Conservation (phyloP, 2,113 vertebrate species). For the Struthidea cinerea region DNA sequence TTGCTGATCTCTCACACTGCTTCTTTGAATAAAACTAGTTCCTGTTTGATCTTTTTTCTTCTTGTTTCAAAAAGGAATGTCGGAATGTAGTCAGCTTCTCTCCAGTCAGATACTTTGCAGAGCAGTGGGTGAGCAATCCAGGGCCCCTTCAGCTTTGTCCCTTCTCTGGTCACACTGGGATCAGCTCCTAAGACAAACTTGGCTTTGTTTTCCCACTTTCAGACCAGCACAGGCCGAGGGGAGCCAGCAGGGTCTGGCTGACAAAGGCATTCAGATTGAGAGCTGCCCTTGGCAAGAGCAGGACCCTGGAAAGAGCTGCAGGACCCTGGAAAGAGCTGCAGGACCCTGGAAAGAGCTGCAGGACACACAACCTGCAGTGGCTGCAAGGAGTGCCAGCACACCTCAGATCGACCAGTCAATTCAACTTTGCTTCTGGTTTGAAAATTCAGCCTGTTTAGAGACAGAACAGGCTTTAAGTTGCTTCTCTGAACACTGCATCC, state of each 20-base stretch:
- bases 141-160: not conserved
- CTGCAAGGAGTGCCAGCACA: accelerated
- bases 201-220: not conserved
- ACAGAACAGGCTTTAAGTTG: not conserved
- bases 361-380: accelerated
- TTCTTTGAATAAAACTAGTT: not conserved
- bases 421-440: not conserved
- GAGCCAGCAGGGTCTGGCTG: not conserved
- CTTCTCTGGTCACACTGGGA: not conserved
- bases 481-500: not conserved
- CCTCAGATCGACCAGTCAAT: accelerated
- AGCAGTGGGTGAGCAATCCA: not conserved
- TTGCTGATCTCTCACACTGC: not conserved
- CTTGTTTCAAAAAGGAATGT: not conserved
- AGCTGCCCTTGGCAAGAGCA: not conserved
- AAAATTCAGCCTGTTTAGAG: not conserved
- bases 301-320: not conserved
- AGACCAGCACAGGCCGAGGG: not conserved
- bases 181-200: not conserved
- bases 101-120: not conserved
- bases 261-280: not conserved
- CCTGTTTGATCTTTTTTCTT: not conserved
- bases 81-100: not conserved
- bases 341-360: not conserved
- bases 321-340: not conserved